Conservation (phyloP, 2,113 vertebrate genomes). For the Phyllostomus hastatus region DNA sequence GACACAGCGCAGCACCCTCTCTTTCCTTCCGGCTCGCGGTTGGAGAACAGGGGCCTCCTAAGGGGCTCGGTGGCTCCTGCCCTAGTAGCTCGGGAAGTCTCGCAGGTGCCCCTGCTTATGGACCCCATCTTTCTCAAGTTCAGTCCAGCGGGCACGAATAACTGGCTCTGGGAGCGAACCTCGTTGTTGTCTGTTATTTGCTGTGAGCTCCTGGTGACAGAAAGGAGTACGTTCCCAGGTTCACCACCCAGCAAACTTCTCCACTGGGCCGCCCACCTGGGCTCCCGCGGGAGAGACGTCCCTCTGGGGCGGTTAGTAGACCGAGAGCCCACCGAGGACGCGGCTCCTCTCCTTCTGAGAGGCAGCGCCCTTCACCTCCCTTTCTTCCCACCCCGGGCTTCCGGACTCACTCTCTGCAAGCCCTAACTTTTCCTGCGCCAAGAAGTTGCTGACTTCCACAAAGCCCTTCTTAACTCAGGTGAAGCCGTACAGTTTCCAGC, state of each 20-base stretch:
- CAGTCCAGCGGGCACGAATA: not conserved
- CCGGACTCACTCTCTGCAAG: not conserved
- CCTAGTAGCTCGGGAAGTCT: not conserved
- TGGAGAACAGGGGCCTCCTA: not conserved
- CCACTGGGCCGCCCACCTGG: not conserved
- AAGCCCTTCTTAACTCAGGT: not conserved
- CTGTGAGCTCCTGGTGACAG: not conserved
- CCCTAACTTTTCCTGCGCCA: not conserved
- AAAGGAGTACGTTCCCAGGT: not conserved
- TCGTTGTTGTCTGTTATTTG: not conserved
- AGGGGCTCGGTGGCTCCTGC: not conserved
- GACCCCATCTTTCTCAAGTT: not conserved
- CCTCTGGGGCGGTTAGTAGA: not conserved
- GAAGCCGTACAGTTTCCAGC: not conserved
- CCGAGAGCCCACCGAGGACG: accelerated
- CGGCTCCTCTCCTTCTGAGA: too few relatives aligned
- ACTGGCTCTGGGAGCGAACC: not conserved
- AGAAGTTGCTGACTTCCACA: not conserved
- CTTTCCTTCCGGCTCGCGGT: not conserved
- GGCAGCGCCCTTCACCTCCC: not conserved
- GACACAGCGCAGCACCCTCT: accelerated
- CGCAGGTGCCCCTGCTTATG: not conserved
- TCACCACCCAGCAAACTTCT: not conserved
- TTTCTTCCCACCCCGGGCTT: not conserved
- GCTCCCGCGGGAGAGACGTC: accelerated